These are phyloP conservation scores for Tenthredo mesomela DNA, from an alignment of 2,888 invertebrate species.

Conservation along the genomic window DNA sequence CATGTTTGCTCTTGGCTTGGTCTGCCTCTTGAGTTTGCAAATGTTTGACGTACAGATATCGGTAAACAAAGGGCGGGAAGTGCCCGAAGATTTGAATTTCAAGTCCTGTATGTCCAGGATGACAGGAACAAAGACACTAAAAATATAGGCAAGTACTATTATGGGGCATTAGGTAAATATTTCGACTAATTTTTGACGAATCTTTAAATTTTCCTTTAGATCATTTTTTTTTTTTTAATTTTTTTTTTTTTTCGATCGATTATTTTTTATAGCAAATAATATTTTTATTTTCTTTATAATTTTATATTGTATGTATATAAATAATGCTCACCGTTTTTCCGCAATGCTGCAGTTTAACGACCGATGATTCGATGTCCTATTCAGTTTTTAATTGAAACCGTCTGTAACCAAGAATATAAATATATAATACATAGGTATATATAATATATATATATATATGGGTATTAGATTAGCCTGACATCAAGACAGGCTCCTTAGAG, in stretches of 20 bases:
- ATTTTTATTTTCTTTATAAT: background rate
- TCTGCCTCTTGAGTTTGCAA: conserved; percentile 19
- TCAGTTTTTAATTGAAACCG: background rate
- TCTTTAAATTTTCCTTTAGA: background rate
- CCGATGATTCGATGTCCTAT: background rate
- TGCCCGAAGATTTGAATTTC: conserved; percentile 10
- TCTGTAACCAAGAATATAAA: conserved; percentile 25
- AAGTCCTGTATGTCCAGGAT: background rate
- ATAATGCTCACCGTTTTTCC: background rate
- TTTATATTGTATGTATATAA: too few relatives aligned
- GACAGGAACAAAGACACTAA: conserved; percentile 5
- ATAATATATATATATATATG: too few relatives aligned
- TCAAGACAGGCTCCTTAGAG: background rate
- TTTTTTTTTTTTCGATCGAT: too few relatives aligned
- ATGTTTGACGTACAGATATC: conserved; percentile 44
- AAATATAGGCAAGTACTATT: background rate
- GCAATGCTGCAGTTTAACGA: background rate
- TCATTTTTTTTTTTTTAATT: too few relatives aligned
- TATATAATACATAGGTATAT: too few relatives aligned
- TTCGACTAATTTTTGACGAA: background rate
- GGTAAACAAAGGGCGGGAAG: conserved; percentile 12
- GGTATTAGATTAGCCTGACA: conserved; percentile 18
- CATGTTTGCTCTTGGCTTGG: conserved; percentile 24
- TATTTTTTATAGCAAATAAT: background rate
- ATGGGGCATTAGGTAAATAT: too few relatives aligned